These are phyloP conservation scores for Drosophila sp. DNA, from an alignment of 1,140 invertebrate genomes.

Conservation along the genomic window DNA sequence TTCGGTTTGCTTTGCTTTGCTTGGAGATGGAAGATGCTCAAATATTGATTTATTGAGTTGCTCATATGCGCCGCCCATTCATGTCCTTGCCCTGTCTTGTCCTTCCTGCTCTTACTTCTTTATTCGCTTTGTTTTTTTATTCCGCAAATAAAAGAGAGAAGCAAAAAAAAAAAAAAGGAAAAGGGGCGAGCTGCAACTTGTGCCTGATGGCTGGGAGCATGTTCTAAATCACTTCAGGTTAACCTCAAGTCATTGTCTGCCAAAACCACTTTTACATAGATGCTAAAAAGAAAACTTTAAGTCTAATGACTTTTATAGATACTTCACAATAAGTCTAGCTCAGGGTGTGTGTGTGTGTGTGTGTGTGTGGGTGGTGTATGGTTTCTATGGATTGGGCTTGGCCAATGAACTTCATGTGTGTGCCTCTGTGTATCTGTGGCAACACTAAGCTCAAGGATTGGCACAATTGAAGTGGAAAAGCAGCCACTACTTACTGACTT, in stretches of 20 bases:
- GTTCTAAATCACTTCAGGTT: conserved; percentile 54
- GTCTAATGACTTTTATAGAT: conserved; percentile 70
- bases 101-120: background rate
- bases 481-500: conserved; percentile 19
- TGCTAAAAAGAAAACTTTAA: conserved; percentile 56
- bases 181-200: conserved; percentile 5
- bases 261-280: conserved; percentile 22
- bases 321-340: conserved; percentile 42
- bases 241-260: conserved; percentile 55
- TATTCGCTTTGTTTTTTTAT: background rate
- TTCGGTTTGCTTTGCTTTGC: too few relatives aligned
- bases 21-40: conserved; percentile 30
- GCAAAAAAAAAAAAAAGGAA: background rate
- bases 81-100: conserved; percentile 28
- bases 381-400: conserved; percentile 24
- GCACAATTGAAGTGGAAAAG: conserved; percentile 53
- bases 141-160: conserved; percentile 33
- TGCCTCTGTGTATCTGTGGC: conserved; percentile 35
- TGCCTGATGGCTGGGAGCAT: conserved; percentile 19
- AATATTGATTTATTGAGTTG: conserved; percentile 77
- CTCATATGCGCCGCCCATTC: conserved; percentile 50
- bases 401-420: conserved; percentile 56
- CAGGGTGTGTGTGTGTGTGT: conserved; percentile 6
- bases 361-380: conserved; percentile 24
- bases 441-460: conserved; percentile 54